Conservation (phyloP, 2,888 invertebrate species). For the Coleophora flavipennella region DNA sequence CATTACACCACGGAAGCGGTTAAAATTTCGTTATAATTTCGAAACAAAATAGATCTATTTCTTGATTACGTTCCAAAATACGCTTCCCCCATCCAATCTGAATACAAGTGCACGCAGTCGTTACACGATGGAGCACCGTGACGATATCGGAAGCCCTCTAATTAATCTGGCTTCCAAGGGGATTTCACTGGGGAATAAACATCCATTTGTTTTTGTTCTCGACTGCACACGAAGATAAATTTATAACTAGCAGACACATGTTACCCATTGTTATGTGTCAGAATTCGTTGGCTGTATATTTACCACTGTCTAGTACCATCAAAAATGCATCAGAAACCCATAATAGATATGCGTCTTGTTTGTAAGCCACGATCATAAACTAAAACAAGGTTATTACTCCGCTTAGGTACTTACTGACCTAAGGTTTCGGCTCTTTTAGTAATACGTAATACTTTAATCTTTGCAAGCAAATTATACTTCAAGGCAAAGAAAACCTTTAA, state of each 20-base stretch:
- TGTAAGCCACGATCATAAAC: too few species aligned
- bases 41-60: constrained; percentile 4
- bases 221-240: not conserved
- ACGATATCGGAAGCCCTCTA: constrained; percentile 43
- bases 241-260: not conserved
- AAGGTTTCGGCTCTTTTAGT: constrained; percentile 3
- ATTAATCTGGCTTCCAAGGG: constrained; percentile 38
- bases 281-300: too few species aligned
- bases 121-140: constrained; percentile 20
- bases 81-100: constrained; percentile 21
- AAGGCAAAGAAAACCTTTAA: constrained; percentile 10
- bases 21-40: not conserved
- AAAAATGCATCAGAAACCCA: too few species aligned
- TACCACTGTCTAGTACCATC: too few species aligned
- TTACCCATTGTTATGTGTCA: too few species aligned
- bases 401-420: not conserved
- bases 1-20: too few species aligned
- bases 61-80: constrained; percentile 8
- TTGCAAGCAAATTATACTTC: constrained; percentile 3
- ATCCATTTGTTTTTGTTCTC: constrained; percentile 10
- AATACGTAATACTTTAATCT: constrained; percentile 7
- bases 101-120: constrained; percentile 22
- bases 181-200: constrained; percentile 14
- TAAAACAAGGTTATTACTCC: too few species aligned
- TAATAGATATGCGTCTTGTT: too few species aligned